Evolutionary conservation across 1,140 invertebrate genomes (phyloP).

Genomic region (Vanessa atalanta): DNA sequence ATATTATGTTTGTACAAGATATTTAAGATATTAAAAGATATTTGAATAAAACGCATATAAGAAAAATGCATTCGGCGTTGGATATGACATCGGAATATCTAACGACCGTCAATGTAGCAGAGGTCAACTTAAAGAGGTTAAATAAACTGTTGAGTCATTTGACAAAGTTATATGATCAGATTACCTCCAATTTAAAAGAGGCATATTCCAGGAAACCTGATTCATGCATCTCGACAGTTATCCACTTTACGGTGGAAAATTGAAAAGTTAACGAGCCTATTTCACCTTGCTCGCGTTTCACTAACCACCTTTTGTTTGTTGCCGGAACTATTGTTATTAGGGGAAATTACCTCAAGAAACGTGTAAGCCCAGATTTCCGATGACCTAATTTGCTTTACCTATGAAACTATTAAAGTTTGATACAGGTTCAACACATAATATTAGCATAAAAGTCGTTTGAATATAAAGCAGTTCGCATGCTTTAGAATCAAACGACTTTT

Average conservation of each 20-base stretch:
- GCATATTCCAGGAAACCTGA: not conserved
- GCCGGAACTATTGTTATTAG: slow-evolving; percentile 27
- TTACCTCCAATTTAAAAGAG: not conserved
- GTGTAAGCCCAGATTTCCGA: slow-evolving; percentile 11
- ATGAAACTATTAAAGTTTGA: slow-evolving; percentile 14
- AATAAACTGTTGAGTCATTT: not conserved
- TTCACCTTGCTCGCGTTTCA: slow-evolving; percentile 26
- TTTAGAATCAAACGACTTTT: slow-evolving; percentile 6
- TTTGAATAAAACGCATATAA: no score
- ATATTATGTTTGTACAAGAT: no score
- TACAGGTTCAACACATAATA: slow-evolving; percentile 11
- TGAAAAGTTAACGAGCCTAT: slow-evolving; percentile 42
- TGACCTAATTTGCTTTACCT: slow-evolving; percentile 10
- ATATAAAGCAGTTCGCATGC: slow-evolving; percentile 11
- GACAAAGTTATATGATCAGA: not conserved
- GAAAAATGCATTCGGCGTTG: no score
- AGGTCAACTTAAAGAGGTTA: no score
- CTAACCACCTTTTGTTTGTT: slow-evolving; percentile 28
- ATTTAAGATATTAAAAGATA: no score
- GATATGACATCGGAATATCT: no score
- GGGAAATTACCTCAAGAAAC: slow-evolving; percentile 27
- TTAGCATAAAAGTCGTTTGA: slow-evolving; percentile 8
- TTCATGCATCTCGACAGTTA: slow-evolving; percentile 10
- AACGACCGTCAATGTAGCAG: no score
- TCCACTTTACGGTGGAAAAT: slow-evolving; percentile 27